Evolutionary conservation across 2,888 invertebrate genomes (phyloP), one percentile per base, ranked within the genome.

Genomic region (Parelbella ahira): DNA sequence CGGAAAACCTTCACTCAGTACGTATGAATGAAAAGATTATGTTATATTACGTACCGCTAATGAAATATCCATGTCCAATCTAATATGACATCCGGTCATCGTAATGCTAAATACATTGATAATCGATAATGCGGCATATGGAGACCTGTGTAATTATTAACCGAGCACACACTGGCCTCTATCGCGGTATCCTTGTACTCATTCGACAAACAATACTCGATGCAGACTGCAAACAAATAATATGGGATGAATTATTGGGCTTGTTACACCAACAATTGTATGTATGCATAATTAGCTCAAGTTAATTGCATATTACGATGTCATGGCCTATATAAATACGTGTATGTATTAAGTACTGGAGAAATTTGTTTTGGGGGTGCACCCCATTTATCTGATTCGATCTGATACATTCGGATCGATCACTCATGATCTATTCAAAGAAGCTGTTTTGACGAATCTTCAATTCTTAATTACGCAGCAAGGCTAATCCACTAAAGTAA

Each of bases 101-200:
- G 33, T 45, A 46, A 49, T 39, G 28, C 39, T 48, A 44, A 69
- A 71, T 67, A 72, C 58, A 62, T 44, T 55, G 56, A 68, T 60
- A 63, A 60, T 63, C 68, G 63, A 74, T 74, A 73, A 63, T 51
- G 52, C 50, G 54, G 60, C 62, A 68, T 68, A 68, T 69, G 59
- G 59, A 60, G 61, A 62, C 56, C 69, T 74, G 76, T 78, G 81
- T 78, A 83, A 82, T 82, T 84, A 81, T 83, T 83, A 77, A 74
- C 77, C 68, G 63, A 68, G 68, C 60, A 83, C 67, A 81, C 75
- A 81, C 45, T 55, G 66, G 62, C 68, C 73, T 79, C 67, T 75
- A 75, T 76, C 74, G 73, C 60, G 67, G 70, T 66, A 75, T 78
- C 79, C 80, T 80, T 82, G 80, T 80, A 73, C 75, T 73, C 74